phyloP scores from a whole-genome alignment of 1,140 invertebrate genomes.

The Zeugodacus cucurbitae region DNA sequence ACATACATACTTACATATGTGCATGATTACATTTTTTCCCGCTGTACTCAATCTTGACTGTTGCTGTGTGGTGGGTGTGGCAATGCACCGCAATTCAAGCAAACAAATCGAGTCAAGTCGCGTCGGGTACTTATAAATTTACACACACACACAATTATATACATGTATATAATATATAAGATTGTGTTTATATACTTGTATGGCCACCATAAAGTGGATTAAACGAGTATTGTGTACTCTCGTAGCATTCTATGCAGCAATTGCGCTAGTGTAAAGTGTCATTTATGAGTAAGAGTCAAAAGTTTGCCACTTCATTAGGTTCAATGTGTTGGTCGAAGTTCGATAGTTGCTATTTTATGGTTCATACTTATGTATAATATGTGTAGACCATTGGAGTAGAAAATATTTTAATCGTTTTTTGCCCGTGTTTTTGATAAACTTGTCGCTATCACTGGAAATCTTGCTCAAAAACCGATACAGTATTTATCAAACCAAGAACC shows the following conservation, averaged over 20 bases:
- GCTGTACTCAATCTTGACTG: constrained; percentile 3
- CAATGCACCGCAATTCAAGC: not conserved
- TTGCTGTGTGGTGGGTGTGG: not conserved
- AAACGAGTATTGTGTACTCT: constrained; percentile 20
- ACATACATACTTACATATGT: not conserved
- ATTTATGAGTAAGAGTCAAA: not conserved
- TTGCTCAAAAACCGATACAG: too few relatives aligned
- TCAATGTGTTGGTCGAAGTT: constrained; percentile 21
- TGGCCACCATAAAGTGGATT: not conserved
- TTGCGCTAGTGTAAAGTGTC: not conserved
- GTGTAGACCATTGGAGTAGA: too few relatives aligned
- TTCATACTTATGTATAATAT: too few relatives aligned
- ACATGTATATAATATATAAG: not conserved
- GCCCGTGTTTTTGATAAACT: too few relatives aligned
- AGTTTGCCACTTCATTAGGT: constrained; percentile 12
- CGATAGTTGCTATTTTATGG: not conserved
- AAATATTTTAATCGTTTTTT: too few relatives aligned
- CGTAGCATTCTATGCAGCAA: not conserved
- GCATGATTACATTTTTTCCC: not conserved
- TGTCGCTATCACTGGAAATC: too few relatives aligned
- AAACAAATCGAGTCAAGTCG: constrained; percentile 20
- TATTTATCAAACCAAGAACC: too few relatives aligned
- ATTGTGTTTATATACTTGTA: not conserved
- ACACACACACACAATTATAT: not conserved
- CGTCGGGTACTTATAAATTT: not conserved